Percentiles rank a stretch among this genome's conserved stretches.
These are phyloP conservation scores for Bembecia ichneumoniformis DNA, from an alignment of 2,888 invertebrate genomes.

Conservation along the genomic window DNA sequence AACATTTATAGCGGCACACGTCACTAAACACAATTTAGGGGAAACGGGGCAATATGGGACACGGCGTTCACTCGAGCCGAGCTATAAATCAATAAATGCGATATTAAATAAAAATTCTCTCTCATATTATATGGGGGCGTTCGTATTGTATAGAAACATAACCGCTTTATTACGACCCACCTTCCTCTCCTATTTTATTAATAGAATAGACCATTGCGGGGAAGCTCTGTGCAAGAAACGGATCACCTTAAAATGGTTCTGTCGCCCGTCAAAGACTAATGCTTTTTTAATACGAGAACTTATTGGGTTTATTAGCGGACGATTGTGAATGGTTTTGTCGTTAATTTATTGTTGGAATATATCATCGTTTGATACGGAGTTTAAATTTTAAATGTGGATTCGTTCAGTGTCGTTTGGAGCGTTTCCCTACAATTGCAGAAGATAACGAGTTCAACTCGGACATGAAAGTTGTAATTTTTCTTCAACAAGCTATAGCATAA, in stretches of 20 bases:
- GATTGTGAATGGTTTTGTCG: constrained; percentile 36
- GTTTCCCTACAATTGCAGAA: too few species aligned
- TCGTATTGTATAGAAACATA: constrained; percentile 40
- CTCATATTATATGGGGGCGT: constrained; percentile 40
- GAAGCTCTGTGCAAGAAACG: constrained; percentile 3
- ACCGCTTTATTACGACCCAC: constrained; percentile 27
- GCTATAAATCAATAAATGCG: constrained; percentile 59
- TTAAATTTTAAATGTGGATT: constrained; percentile 1
- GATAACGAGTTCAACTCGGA: too few species aligned
- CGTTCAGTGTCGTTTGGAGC: not conserved
- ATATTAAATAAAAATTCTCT: constrained; percentile 63
- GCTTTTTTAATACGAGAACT: constrained; percentile 50
- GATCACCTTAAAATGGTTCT: constrained; percentile 24
- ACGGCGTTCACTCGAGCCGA: constrained; percentile 25
- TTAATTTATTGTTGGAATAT: constrained; percentile 10
- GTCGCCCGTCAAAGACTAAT: constrained; percentile 46
- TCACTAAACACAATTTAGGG: constrained; percentile 39
- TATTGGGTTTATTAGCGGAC: constrained; percentile 47
- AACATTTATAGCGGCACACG: constrained; percentile 27
- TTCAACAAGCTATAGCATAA: too few species aligned
- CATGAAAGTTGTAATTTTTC: too few species aligned
- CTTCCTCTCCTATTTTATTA: constrained; percentile 11
- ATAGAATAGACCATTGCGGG: constrained; percentile 10
- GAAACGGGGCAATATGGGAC: constrained; percentile 31
- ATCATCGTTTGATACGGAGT: constrained; percentile 20